Conservation (phyloP, 2,797 vertebrate genomes). For the Heteromormyrus szaboi region DNA sequence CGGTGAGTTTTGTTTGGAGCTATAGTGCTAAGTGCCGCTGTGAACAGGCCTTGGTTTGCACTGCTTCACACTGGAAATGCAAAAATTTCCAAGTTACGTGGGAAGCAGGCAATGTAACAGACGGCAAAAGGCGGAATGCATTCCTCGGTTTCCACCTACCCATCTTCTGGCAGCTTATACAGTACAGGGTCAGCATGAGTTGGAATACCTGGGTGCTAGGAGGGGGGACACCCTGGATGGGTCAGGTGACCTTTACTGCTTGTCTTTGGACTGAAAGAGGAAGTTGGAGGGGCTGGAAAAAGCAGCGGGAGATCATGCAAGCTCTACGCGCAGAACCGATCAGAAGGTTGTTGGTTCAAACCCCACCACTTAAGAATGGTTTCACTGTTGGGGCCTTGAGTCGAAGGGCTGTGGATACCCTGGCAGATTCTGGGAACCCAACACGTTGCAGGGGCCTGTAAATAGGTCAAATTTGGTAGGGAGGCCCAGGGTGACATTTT, state of each 20-base stretch:
- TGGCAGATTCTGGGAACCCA: neutral
- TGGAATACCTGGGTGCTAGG: neutral
- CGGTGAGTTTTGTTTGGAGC: slow-evolving; percentile 10
- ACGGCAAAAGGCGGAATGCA: neutral
- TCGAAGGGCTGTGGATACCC: neutral
- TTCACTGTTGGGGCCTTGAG: neutral
- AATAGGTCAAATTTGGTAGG: neutral
- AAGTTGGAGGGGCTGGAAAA: neutral
- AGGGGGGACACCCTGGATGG: neutral
- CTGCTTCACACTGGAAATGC: neutral
- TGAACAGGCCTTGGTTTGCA: neutral
- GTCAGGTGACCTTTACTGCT: neutral
- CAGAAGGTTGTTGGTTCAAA: neutral
- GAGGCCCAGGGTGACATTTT: neutral
- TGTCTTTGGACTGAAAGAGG: neutral
- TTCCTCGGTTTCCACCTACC: neutral
- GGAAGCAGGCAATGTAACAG: neutral
- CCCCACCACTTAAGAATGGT: neutral
- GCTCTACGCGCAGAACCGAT: neutral
- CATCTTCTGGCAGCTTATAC: neutral
- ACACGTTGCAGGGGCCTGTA: neutral
- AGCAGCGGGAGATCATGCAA: neutral
- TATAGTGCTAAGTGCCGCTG: neutral
- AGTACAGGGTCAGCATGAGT: neutral
- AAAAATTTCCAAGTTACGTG: neutral